phyloP scores from a whole-genome alignment of 2,113 vertebrate genomes.

The Boulengeromyrus knoepffleri region DNA sequence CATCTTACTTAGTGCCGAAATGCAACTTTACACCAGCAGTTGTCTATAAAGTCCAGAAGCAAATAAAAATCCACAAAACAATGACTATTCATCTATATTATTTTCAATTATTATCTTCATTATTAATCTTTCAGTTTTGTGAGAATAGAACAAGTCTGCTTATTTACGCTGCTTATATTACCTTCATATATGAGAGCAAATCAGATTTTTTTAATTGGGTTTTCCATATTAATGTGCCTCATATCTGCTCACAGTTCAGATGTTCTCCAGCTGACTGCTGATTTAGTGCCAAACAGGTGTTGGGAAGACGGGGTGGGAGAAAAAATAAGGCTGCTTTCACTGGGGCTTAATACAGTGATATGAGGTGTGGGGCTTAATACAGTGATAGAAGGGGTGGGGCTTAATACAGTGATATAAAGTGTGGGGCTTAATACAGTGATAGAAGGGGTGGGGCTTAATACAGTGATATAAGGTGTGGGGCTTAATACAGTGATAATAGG shows the following conservation, averaged over 20 bases:
- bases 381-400: too few relatives aligned
- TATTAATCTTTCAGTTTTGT: neutral
- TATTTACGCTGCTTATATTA: neutral
- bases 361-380: too few relatives aligned
- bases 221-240: neutral
- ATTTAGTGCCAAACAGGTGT: neutral
- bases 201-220: neutral
- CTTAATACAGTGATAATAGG: too few relatives aligned
- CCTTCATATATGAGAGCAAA: neutral
- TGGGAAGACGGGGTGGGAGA: neutral
- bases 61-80: neutral
- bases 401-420: too few relatives aligned
- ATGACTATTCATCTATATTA: neutral
- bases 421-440: too few relatives aligned
- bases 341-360: too few relatives aligned
- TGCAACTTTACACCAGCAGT: neutral
- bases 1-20: neutral
- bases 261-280: neutral
- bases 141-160: neutral
- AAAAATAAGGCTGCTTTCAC: neutral
- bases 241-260: neutral
- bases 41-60: neutral
- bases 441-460: neutral
- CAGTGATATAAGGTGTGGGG: neutral
- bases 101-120: neutral